Evolutionary conservation across 2,888 invertebrate species (phyloP).

Genomic region (Euproctis similis): DNA sequence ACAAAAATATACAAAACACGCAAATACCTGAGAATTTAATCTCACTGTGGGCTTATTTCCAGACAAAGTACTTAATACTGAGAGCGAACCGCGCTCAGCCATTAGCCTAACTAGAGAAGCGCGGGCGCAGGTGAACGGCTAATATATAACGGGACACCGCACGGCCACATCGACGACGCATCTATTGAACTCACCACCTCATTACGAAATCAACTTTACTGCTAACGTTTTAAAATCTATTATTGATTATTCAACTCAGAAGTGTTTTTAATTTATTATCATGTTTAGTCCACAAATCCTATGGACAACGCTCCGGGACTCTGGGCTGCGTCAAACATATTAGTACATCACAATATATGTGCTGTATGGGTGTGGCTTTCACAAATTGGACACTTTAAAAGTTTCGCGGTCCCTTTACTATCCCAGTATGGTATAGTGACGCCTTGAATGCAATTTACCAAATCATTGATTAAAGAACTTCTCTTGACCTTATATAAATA

Average conservation of each 20-base stretch:
- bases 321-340: conserved; percentile 55
- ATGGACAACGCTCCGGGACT: too few species aligned
- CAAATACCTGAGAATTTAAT: conserved; percentile 30
- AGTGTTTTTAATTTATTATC: conserved; percentile 42
- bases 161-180: conserved; percentile 50
- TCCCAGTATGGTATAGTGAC: too few species aligned
- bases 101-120: conserved; percentile 73
- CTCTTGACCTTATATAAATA: too few species aligned
- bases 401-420: too few species aligned
- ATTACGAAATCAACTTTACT: conserved; percentile 47
- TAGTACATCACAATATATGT: too few species aligned
- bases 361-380: too few species aligned
- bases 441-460: too few species aligned
- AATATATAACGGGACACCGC: conserved; percentile 65
- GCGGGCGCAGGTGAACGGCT: conserved; percentile 68
- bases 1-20: conserved; percentile 29
- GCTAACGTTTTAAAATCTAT: conserved; percentile 32
- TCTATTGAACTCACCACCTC: conserved; percentile 30
- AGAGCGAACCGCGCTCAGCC: conserved; percentile 47
- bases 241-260: conserved; percentile 22
- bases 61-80: conserved; percentile 38
- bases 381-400: too few species aligned
- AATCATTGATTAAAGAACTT: too few species aligned
- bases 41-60: conserved; percentile 40
- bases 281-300: conserved; percentile 48